Conservation (phyloP, 1,140 invertebrate genomes). For the Acarapis woodi region DNA sequence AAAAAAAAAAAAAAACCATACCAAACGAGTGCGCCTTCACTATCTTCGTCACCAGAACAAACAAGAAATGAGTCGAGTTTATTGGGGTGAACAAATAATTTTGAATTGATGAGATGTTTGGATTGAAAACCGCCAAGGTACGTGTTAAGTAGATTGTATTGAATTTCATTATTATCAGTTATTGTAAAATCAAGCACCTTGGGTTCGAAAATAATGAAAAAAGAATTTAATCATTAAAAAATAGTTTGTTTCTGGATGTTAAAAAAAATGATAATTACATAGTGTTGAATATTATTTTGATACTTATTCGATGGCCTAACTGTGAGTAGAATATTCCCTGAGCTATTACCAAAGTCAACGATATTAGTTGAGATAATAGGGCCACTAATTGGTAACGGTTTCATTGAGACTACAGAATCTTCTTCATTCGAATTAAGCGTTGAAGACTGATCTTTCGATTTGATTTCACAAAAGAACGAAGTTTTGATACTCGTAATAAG, state of each 20-base stretch:
- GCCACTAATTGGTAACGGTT: no score
- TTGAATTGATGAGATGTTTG: constrained; percentile 28
- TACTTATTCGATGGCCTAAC: not conserved
- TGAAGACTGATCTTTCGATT: not conserved
- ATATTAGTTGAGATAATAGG: no score
- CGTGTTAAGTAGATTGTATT: not conserved
- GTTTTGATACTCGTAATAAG: no score
- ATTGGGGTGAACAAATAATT: constrained; percentile 22
- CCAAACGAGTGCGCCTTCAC: constrained; percentile 8
- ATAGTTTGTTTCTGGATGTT: not conserved
- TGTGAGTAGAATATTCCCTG: not conserved
- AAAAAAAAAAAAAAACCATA: no score
- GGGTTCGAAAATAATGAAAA: not conserved
- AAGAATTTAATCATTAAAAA: not conserved
- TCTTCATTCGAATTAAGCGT: not conserved
- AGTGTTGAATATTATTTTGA: not conserved
- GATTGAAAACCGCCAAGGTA: constrained; percentile 25
- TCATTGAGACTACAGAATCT: no score
- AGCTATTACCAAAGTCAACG: not conserved
- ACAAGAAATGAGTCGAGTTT: constrained; percentile 7
- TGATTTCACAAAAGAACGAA: no score
- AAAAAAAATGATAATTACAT: not conserved
- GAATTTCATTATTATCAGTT: not conserved
- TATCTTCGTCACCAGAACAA: constrained; percentile 16
- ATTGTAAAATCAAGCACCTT: not conserved